Evolutionary conservation across 2,888 invertebrate species (phyloP), one percentile per base, ranked within the genome.

Genomic region (Nemurella pictetii): DNA sequence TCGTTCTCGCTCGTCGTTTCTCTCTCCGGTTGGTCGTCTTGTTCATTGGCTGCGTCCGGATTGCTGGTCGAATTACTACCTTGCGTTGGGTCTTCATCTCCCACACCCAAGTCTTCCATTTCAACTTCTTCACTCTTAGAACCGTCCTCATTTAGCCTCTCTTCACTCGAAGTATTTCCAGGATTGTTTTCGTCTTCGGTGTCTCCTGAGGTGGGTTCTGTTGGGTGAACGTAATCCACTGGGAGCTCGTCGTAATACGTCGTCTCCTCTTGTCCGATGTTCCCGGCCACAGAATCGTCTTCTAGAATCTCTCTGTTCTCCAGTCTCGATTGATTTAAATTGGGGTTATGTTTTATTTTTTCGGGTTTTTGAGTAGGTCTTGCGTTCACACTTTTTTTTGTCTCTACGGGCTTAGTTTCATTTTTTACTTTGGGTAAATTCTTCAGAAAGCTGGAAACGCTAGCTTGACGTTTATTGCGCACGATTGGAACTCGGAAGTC

Each of bases 261-360:
- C 3, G 29, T 26, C 26, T 28, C 55, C n/a, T 20, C 82, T 5
- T 77, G 15, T 32, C 4, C 35, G 3, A 15, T 80, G 9, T 82
- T 20, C 12, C 27, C 72, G 26, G 4, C 36, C 15, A 28, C 0
- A 5, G 28, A 15, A 20, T 5, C 78, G 3, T 89, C 25, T 85
- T 25, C 86, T 86, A 20, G 88, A 7, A 0, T 12, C 28, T n/a
- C 30, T 78, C 30, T 1, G 28, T n/a, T 78, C 28, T 85, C 12
- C 84, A 83, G 32, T 85, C 32, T 27, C 83, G 82, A 20, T 85
- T 72, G 26, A 75, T 83, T 81, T 85, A 85, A 27, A 27, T 4
- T 20, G 75, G 12, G n/a, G 27, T 9, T 75, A 7, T 25, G 26
- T 78, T 27, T 78, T 29, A 30, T 30, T 1, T 28, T 78, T 30